Evolutionary conservation across 2,888 invertebrate genomes (phyloP).

Genomic region (Syrista parreyssii): DNA sequence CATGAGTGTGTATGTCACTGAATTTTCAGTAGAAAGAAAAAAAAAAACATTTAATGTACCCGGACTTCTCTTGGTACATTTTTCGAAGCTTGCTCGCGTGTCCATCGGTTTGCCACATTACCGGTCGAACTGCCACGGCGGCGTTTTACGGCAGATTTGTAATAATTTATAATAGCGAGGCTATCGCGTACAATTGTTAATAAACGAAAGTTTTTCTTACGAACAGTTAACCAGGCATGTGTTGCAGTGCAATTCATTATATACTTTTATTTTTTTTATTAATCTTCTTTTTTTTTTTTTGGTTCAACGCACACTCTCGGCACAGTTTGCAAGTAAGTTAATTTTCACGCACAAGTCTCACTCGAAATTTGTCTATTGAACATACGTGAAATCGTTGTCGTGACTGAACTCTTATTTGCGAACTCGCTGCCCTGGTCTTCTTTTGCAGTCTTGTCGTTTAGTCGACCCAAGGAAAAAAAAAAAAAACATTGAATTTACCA

Average conservation of each 20-base stretch:
- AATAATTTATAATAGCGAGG: constrained; percentile 7
- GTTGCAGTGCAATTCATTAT: constrained; percentile 27
- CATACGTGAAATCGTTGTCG: background rate
- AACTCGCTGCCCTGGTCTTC: too few species aligned
- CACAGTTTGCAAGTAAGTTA: background rate
- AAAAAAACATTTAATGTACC: background rate
- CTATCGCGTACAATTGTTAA: constrained; percentile 37
- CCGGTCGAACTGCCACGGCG: background rate
- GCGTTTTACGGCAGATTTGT: constrained; percentile 3
- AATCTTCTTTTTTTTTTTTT: background rate
- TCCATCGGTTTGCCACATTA: too few species aligned
- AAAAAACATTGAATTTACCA: too few species aligned
- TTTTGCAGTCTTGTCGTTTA: too few species aligned
- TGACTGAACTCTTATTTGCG: too few species aligned
- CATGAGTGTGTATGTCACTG: too few species aligned
- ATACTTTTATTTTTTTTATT: too few species aligned
- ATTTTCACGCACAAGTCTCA: background rate
- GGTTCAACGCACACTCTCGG: background rate
- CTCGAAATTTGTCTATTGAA: background rate
- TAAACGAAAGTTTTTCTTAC: constrained; percentile 39
- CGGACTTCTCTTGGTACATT: background rate
- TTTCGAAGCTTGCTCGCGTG: background rate
- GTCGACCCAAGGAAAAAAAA: too few species aligned
- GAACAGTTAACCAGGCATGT: constrained; percentile 33
- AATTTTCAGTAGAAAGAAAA: too few species aligned